Evolutionary conservation across 2,888 invertebrate genomes (phyloP).

Genomic region (Drepana falcataria): DNA sequence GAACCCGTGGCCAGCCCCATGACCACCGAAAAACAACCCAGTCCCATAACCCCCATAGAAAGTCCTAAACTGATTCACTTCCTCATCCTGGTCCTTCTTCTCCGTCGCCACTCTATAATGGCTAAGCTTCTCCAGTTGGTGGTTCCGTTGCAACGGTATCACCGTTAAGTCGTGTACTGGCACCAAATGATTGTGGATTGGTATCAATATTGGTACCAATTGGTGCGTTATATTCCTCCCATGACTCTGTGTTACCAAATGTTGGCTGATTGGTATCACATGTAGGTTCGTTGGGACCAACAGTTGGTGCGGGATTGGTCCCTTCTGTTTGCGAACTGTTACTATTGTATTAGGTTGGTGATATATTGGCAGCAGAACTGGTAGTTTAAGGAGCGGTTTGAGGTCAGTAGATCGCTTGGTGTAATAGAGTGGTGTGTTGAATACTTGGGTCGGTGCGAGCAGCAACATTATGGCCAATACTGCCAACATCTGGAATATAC

Average conservation of each 20-base stretch:
- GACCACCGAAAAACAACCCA: conserved; percentile 59
- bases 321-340: not conserved
- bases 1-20: conserved; percentile 66
- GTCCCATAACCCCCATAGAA: conserved; percentile 63
- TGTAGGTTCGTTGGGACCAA: conserved; percentile 22
- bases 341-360: not conserved
- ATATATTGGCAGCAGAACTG: not conserved
- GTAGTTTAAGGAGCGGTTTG: not conserved
- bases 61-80: conserved; percentile 45
- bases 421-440: not conserved
- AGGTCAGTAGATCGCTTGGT: not conserved
- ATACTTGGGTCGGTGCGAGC: not conserved
- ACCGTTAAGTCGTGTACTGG: conserved; percentile 59
- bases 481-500: not conserved
- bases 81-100: conserved; percentile 38
- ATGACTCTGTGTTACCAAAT: conserved; percentile 32
- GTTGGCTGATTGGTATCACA: conserved; percentile 35
- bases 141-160: conserved; percentile 50
- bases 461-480: not conserved
- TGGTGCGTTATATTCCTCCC: conserved; percentile 36
- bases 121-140: conserved; percentile 28
- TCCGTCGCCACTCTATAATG: conserved; percentile 34
- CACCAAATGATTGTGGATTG: conserved; percentile 45
- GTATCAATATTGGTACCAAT: conserved; percentile 37
- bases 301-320: conserved; percentile 23